Evolutionary conservation across 1,140 invertebrate genomes (phyloP), one percentile per base, ranked within the genome.

Genomic region (Drosophila sproati): DNA sequence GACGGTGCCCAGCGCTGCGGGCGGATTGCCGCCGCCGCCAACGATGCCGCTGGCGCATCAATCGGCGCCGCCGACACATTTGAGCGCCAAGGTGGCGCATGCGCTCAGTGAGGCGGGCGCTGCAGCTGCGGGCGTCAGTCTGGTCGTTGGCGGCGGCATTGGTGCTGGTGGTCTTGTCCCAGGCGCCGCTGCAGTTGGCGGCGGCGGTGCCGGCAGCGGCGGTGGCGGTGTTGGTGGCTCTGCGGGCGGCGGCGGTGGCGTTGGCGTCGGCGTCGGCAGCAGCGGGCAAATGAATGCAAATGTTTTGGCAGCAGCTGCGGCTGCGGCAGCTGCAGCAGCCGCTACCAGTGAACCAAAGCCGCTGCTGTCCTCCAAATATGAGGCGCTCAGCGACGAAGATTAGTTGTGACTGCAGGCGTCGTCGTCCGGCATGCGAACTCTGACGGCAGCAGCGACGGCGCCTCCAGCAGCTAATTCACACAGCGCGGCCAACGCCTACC

Each of bases 331-430:
- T 78, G 93, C 70, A 3, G 62, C 51, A 10, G 70, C 77, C 8
- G 78, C 83, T 12, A 51, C 93, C 20, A 93, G 93, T 43, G 96
- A 97, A 93, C 96, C 96, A 28, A 96, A 96, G 82, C 96, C 96
- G 35, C 93, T 97, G 54, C 94, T 98, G 81, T 96, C 96, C 20
- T 95, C 96, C 64, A 96, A 97, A 92, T 98, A 97, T 93, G 97
- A 97, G 93, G 96, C 96, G 28, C 94, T 98, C 2, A 97, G 96
- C 62, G 97, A 97, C 93, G 97, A 98, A 93, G 97, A 97, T 94
- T 97, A 94, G 92, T 92, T 92, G 91, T 92, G 91, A 92, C 91
- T 92, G 79, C 90, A 91, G 83, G 91, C 91, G 91, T 86, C 86
- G 75, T 90, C 86, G 67, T 86, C 85, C 43, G 72, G 63, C 72